Evolutionary conservation across 2,797 vertebrate genomes (phyloP).

Genomic region (Melanitta fusca): DNA sequence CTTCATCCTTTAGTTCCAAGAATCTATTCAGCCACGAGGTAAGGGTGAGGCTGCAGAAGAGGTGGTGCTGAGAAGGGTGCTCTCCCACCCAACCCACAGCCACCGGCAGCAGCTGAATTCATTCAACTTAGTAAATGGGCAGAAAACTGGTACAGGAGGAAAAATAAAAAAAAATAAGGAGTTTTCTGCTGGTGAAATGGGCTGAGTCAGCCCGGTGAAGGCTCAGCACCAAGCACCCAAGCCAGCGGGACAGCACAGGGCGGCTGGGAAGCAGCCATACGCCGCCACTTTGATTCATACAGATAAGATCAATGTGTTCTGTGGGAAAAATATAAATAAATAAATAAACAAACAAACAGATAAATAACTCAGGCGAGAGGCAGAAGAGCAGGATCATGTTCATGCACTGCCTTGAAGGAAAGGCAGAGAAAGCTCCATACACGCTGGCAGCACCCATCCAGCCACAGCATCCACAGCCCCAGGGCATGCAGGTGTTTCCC

Average conservation of each 20-base stretch:
- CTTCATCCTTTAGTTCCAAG: background rate
- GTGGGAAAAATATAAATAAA: background rate
- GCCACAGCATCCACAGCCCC: background rate
- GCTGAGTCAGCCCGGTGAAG: background rate
- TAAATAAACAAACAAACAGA: no score
- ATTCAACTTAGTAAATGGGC: background rate
- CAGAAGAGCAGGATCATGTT: background rate
- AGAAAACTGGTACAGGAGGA: background rate
- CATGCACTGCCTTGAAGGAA: background rate
- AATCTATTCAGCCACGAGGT: background rate
- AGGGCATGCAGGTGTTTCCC: background rate
- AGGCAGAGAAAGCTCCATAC: background rate
- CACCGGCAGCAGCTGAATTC: background rate
- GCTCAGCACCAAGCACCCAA: no score
- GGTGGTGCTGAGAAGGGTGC: background rate
- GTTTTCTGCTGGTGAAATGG: background rate
- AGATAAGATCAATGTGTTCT: background rate
- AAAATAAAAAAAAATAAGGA: no score
- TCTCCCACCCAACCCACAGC: background rate
- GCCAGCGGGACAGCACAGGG: no score
- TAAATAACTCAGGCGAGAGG: no score
- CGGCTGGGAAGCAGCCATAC: background rate
- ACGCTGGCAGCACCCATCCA: background rate
- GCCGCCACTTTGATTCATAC: background rate
- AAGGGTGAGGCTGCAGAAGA: background rate